Evolutionary conservation across 1,140 invertebrate species (phyloP), one percentile per base, ranked within the genome.

Genomic region (Drepana arcuata): DNA sequence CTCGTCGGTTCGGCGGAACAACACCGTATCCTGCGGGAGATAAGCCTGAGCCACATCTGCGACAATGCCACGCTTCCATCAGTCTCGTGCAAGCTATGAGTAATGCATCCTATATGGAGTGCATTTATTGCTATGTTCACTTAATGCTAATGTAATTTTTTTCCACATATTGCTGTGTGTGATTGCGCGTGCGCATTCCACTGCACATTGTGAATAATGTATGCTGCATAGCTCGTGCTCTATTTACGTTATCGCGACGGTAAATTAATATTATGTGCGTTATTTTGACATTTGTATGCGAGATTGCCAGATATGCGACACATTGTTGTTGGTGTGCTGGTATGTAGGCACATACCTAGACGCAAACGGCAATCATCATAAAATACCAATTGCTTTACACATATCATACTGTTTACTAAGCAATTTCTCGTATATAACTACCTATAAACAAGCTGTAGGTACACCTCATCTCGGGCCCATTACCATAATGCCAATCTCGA

Each of bases 131-230:
- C n/a, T n/a, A n/a, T n/a, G n/a, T n/a, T n/a, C 41, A 18, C 41
- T 40, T 42, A 56, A 70, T 66, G 66, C 59, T 70, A 74, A 77
- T 71, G 65, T 67, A 54, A 68, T 62, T 73, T 73, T n/a, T 73
- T 73, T 70, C 46, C 46, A 43, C 44, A 51, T 46, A n/a, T 48
- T 37, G 35, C 47, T 63, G 35, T 46, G 43, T 60, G 47, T 55
- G 62, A 63, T 74, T 77, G 74, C 74, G 64, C 65, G 64, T 48
- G 61, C 58, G 68, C 68, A 74, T 70, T 60, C 61, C 54, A 33
- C 49, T 51, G 59, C 50, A 50, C 50, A 61, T 52, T 59, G 57
- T 59, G 50, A 59, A 66, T 68, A 62, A 64, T 69, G 55, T 49
- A 72, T 67, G 60, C 58, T 40, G 49, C 55, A 59, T 54, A 57